Conservation (phyloP, 2,797 vertebrate genomes). For the Smutsia temminckii region DNA sequence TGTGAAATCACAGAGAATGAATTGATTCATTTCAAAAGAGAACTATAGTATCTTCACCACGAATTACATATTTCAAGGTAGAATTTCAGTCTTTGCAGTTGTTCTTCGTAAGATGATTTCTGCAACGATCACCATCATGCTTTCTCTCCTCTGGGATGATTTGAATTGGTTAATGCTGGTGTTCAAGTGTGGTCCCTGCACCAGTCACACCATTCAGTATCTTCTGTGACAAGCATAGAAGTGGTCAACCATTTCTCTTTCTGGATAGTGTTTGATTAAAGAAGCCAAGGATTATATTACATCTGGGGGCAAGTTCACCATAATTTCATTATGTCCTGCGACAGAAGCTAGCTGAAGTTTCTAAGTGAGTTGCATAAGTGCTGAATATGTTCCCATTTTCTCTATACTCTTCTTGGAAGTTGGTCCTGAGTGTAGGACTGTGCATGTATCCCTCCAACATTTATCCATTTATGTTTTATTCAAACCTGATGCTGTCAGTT, state of each 20-base stretch:
- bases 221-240: not conserved
- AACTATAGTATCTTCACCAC: not conserved
- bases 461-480: constrained; percentile 7
- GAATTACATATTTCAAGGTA: not conserved
- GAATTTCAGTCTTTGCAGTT: not conserved
- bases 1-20: not conserved
- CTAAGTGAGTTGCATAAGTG: not conserved
- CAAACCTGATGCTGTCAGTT: not conserved
- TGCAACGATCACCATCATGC: not conserved
- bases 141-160: not conserved
- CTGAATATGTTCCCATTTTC: not conserved
- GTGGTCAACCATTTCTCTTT: not conserved
- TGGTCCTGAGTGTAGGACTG: not conserved
- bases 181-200: not conserved
- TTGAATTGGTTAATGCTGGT: not conserved
- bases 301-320: not conserved
- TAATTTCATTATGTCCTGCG: not conserved
- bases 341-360: not conserved
- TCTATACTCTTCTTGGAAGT: not conserved
- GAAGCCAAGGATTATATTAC: not conserved
- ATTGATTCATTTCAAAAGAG: constrained; percentile 1
- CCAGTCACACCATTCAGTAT: not conserved
- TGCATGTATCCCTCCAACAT: not conserved
- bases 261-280: not conserved
- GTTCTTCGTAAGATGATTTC: not conserved